phyloP scores from a whole-genome alignment of 2,113 vertebrate genomes.

The Lathamus discolor region DNA sequence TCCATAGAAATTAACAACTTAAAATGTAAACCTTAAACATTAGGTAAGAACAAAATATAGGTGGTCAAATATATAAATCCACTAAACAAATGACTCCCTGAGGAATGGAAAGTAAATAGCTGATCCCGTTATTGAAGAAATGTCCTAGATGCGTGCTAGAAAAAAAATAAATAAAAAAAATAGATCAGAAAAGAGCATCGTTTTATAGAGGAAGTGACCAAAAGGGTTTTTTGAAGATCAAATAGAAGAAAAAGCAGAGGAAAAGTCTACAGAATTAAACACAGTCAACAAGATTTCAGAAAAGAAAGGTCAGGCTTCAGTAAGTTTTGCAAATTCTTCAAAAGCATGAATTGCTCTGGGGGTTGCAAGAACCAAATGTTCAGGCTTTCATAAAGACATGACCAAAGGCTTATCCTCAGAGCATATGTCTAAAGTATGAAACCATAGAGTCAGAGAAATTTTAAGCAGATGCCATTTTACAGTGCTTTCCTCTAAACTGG shows the following conservation, averaged over 20 bases:
- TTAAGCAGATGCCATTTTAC: conserved; percentile 9
- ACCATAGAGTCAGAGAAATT: neutral
- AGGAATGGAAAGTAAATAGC: neutral
- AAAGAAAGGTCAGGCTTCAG: conserved; percentile 29
- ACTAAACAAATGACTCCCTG: neutral
- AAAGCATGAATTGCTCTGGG: conserved; percentile 49
- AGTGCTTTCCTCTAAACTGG: neutral
- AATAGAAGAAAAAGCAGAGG: neutral
- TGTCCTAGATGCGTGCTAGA: neutral
- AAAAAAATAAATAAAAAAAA: neutral
- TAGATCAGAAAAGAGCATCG: neutral
- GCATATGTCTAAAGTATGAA: conserved; percentile 15
- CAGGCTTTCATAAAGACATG: conserved; percentile 31
- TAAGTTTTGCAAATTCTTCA: conserved; percentile 49
- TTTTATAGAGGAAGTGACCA: neutral
- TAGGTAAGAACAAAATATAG: neutral
- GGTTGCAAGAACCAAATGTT: conserved; percentile 53
- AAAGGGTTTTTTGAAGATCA: conserved; percentile 18
- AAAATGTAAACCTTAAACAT: neutral
- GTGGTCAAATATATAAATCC: neutral
- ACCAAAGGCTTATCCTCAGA: conserved; percentile 9
- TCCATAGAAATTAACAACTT: neutral
- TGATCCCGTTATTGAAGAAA: neutral
- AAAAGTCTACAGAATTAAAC: conserved; percentile 34
- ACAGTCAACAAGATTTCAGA: conserved; percentile 34